Evolutionary conservation across 2,888 invertebrate species (phyloP).

Genomic region (Nephrocerus scutellatus): DNA sequence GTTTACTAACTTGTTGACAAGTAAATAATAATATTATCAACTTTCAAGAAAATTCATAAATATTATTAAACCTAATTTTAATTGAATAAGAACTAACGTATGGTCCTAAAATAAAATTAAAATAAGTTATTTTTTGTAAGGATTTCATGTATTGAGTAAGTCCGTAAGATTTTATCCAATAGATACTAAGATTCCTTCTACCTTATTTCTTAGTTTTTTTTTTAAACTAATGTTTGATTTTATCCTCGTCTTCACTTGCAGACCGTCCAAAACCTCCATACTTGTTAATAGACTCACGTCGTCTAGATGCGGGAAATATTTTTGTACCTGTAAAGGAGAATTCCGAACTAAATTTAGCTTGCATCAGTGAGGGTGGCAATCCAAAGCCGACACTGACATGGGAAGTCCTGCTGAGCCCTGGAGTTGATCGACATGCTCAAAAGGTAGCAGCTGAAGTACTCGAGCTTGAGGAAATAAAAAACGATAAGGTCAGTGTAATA

Average conservation of each 20-base stretch:
- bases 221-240: slow-evolving; percentile 3
- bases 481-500: slow-evolving; percentile 38
- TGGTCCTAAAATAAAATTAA: too few relatives aligned
- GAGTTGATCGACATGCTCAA: slow-evolving; percentile 54
- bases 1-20: slow-evolving; percentile 4
- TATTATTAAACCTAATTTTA: too few relatives aligned
- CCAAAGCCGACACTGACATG: slow-evolving; percentile 56
- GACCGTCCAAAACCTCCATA: slow-evolving; percentile 80
- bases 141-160: too few relatives aligned
- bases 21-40: too few relatives aligned
- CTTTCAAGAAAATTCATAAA: too few relatives aligned
- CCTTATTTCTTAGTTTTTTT: not conserved
- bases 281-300: slow-evolving; percentile 76
- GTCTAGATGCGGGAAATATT: slow-evolving; percentile 77
- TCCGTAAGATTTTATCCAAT: too few relatives aligned
- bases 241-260: slow-evolving; percentile 42
- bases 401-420: slow-evolving; percentile 49
- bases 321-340: slow-evolving; percentile 84
- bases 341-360: slow-evolving; percentile 71
- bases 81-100: too few relatives aligned
- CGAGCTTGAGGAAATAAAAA: slow-evolving; percentile 46
- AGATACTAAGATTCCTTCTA: too few relatives aligned
- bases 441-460: slow-evolving; percentile 50
- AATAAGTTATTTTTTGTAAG: too few relatives aligned
- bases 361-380: slow-evolving; percentile 78